A percentile compares a stretch with the other conserved stretches of the same genome.
These are phyloP conservation scores for Myiotriccus ornatus DNA, from an alignment of 2,797 vertebrate genomes.

Conservation along the genomic window DNA sequence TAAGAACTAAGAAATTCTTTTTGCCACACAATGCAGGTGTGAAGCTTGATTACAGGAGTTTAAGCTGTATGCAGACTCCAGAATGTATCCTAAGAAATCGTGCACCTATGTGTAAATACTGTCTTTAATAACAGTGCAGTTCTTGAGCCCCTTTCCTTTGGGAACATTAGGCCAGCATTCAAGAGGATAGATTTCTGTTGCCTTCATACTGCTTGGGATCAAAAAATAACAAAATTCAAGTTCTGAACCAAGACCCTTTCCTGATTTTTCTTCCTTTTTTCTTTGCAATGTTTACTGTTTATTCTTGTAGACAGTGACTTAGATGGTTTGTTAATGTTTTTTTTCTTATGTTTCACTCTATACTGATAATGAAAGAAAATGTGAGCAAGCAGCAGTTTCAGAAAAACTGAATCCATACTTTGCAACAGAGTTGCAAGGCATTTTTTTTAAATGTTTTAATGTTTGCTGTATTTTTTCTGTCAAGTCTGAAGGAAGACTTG, in stretches of 20 bases:
- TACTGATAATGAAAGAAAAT: background rate
- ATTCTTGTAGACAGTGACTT: background rate
- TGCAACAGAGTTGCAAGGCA: background rate
- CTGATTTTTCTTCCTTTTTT: background rate
- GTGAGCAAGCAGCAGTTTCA: background rate
- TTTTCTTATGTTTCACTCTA: background rate
- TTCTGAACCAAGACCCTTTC: background rate
- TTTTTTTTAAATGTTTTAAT: background rate
- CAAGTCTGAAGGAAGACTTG: background rate
- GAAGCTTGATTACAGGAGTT: background rate
- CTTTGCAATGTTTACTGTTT: background rate
- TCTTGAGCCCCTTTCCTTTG: background rate
- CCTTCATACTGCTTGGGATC: background rate
- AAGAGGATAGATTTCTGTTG: background rate
- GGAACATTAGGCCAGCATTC: background rate
- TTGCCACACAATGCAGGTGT: background rate
- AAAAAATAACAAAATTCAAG: background rate
- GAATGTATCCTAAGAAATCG: background rate
- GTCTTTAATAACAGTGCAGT: background rate
- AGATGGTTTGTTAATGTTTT: background rate
- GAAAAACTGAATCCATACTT: background rate
- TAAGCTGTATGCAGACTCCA: background rate
- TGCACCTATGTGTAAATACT: background rate
- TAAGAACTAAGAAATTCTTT: background rate
- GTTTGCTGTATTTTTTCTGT: background rate